Base-by-base conservation (phyloP, 2,888 invertebrate species). In the Dioctria rufipes region DNA sequence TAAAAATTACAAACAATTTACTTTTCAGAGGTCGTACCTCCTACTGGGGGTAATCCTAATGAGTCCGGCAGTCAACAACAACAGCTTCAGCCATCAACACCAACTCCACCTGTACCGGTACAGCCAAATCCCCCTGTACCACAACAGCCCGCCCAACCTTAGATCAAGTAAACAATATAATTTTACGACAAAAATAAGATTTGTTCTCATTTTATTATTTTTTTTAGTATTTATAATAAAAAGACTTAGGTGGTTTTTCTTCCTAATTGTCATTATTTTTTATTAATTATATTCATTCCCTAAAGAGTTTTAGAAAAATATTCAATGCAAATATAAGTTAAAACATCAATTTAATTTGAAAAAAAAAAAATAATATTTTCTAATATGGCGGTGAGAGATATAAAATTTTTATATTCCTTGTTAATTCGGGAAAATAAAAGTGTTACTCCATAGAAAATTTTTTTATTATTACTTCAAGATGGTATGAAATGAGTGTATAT, bases 91-190 rank as follows among this genome's bases (percentile, higher is more conserved):
- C n/a, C 60, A n/a, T 8, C 75, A 13, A 11, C 42, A 25, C 75
- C 73, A 4, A 75, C 82, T 60, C 61, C 83, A 25, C 54, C 82
- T 6, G 39, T 25, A 25, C 25, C 67, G 25, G 71, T 79, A 58
- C 51, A 63, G 8, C 54, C 81, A 49, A 73, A 75, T 11, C 25
- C 80, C 4, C 39, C 82, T 11, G 77, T 80, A 3, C 82, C 81
- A 81, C 58, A 71, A 3, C 46, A 42, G 3, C 4, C 51, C 37
- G 39, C 51, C 11, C 71, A 71, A 8, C n/a, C 71, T n/a, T 71
- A 71, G 46, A 37, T 51, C 51, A 51, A 51, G 51, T 51, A 9
- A 9, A 9, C 51, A 58, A 5, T 8, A 58, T 58, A 58, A 58
- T 58, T 58, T 58, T 4, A 5, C 5, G 11, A 25, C 5, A 25